Evolutionary conservation across 2,888 invertebrate genomes (phyloP).

Genomic region (Poecilobothrus nobilitatus): DNA sequence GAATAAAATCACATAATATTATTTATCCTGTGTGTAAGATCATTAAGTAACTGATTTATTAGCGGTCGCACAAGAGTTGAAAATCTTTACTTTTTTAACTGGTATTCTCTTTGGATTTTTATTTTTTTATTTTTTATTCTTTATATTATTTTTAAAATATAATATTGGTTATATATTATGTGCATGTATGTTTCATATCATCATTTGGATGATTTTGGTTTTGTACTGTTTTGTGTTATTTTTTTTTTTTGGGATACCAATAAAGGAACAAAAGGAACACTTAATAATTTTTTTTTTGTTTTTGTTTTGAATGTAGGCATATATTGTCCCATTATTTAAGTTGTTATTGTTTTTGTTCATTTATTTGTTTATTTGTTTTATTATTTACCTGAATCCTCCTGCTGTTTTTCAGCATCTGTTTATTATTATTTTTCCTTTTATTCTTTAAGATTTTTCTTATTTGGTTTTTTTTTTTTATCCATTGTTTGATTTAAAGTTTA

Average conservation of each 20-base stretch:
- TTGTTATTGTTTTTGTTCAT: no score
- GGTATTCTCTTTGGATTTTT: slow-evolving; percentile 8
- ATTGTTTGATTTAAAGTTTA: not conserved
- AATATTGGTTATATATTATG: no score
- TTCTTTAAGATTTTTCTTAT: not conserved
- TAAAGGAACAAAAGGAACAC: not conserved
- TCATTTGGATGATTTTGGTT: no score
- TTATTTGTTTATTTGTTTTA: not conserved
- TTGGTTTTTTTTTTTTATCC: not conserved
- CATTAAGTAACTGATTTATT: slow-evolving; percentile 47
- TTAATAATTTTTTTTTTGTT: not conserved
- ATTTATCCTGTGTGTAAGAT: slow-evolving; percentile 36
- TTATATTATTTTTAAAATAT: not conserved
- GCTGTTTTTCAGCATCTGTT: slow-evolving; percentile 1
- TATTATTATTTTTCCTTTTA: not conserved
- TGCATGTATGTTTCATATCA: no score
- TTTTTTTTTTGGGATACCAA: not conserved
- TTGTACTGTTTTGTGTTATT: not conserved
- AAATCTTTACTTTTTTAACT: not conserved
- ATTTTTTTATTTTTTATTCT: slow-evolving; percentile 10
- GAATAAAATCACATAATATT: slow-evolving; percentile 27
- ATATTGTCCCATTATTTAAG: not conserved
- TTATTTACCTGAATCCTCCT: not conserved
- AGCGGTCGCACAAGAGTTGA: slow-evolving; percentile 32
- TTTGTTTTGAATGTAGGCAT: not conserved